phyloP scores from a whole-genome alignment of 2,113 vertebrate species.

The Protobothrops flavoviridis region DNA sequence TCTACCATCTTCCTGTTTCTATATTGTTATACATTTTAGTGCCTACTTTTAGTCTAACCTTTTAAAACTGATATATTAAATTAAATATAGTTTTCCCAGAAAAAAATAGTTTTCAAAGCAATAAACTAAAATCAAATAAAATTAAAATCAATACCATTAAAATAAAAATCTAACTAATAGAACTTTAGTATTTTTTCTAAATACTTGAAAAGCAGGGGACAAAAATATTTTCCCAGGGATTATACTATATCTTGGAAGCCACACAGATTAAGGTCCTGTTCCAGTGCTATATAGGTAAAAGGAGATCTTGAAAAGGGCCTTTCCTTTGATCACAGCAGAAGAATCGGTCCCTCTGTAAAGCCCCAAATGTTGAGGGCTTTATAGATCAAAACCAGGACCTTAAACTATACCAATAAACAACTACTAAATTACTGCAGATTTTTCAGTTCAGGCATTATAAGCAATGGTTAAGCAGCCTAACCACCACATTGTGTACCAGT shows the following conservation, averaged over 20 bases:
- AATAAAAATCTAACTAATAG: not conserved
- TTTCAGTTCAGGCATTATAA: not conserved
- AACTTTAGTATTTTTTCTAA: not conserved
- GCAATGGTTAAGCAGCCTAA: not conserved
- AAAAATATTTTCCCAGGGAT: not conserved
- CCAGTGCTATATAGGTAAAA: not conserved
- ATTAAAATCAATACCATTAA: not conserved
- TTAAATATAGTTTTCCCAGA: not conserved
- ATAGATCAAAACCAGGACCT: not conserved
- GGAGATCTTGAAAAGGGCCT: not conserved
- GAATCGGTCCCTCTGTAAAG: not conserved
- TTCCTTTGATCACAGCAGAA: not conserved
- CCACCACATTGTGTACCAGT: not conserved
- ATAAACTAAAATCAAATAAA: not conserved
- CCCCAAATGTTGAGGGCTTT: not conserved
- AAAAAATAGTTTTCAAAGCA: not conserved
- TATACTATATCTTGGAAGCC: not conserved
- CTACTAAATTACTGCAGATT: too few relatives aligned
- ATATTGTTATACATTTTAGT: not conserved
- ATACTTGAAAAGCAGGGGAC: not conserved
- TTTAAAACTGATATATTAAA: not conserved
- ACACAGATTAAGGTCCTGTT: not conserved
- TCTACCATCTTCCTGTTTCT: not conserved
- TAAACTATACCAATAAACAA: not conserved
- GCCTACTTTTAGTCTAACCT: not conserved